phyloP scores from a whole-genome alignment of 2,888 invertebrate species.

The Tipula helvola region DNA sequence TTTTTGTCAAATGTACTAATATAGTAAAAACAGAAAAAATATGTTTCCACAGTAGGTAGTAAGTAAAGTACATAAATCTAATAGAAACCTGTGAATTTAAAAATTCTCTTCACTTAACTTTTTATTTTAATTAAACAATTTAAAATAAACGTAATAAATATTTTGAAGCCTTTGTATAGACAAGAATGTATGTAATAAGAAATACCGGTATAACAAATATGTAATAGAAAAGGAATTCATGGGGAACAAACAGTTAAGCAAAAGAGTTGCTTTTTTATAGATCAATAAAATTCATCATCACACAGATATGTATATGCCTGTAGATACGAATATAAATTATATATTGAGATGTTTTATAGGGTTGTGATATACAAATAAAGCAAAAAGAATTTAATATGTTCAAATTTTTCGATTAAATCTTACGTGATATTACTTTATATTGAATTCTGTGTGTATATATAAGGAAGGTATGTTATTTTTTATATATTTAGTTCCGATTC shows the following conservation, averaged over 20 bases:
- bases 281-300: neutral
- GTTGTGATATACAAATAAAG: neutral
- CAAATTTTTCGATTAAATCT: neutral
- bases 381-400: neutral
- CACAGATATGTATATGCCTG: neutral
- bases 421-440: neutral
- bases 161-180: neutral
- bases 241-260: neutral
- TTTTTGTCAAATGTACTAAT: too few relatives aligned
- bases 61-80: neutral
- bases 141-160: neutral
- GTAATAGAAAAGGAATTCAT: neutral
- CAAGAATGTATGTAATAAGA: neutral
- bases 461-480: neutral
- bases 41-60: neutral
- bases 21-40: neutral
- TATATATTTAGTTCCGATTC: neutral
- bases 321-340: neutral
- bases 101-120: neutral
- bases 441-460: neutral
- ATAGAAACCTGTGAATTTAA: neutral
- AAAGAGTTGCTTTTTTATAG: neutral
- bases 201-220: neutral
- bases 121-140: neutral
- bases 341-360: neutral